A percentile compares a stretch with the other conserved stretches of the same genome.
These are phyloP conservation scores for Oxyura jamaicensis DNA, from an alignment of 2,113 vertebrate species.

Conservation along the genomic window DNA sequence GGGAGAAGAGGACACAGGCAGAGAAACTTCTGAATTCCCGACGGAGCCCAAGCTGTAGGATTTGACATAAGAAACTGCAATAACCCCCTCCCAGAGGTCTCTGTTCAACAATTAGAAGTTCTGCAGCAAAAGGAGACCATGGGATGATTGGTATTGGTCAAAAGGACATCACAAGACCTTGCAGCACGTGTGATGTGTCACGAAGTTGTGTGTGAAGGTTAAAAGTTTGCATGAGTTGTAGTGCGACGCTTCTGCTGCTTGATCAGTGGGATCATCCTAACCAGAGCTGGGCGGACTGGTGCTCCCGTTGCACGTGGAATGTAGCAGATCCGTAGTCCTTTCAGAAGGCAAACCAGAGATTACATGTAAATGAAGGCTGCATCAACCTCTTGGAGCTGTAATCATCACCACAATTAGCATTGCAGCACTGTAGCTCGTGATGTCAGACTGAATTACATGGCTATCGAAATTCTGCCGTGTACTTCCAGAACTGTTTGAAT, in stretches of 20 bases:
- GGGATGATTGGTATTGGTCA: too few species aligned
- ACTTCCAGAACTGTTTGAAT: not conserved
- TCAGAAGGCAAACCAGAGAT: not conserved
- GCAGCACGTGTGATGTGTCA: accelerated
- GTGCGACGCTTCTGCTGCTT: too few species aligned
- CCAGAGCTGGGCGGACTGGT: not conserved
- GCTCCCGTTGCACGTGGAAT: not conserved
- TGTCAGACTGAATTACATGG: not conserved
- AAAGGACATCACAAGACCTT: not conserved
- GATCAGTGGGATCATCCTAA: not conserved
- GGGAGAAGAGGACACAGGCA: not conserved
- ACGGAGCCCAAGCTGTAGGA: not conserved
- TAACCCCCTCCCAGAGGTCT: not conserved
- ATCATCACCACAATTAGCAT: not conserved
- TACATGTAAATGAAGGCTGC: not conserved
- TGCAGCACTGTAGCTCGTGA: not conserved
- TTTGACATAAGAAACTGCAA: not conserved
- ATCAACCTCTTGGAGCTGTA: not conserved
- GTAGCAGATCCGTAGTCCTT: not conserved
- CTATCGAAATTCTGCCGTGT: not conserved
- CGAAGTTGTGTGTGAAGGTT: not conserved
- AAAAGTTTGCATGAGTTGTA: accelerated
- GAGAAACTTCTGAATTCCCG: not conserved
- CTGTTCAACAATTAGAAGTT: not conserved
- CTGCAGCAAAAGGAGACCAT: too few species aligned